These are phyloP conservation scores for Polypedilum pembai DNA, from an alignment of 1,140 invertebrate species.

Conservation along the genomic window DNA sequence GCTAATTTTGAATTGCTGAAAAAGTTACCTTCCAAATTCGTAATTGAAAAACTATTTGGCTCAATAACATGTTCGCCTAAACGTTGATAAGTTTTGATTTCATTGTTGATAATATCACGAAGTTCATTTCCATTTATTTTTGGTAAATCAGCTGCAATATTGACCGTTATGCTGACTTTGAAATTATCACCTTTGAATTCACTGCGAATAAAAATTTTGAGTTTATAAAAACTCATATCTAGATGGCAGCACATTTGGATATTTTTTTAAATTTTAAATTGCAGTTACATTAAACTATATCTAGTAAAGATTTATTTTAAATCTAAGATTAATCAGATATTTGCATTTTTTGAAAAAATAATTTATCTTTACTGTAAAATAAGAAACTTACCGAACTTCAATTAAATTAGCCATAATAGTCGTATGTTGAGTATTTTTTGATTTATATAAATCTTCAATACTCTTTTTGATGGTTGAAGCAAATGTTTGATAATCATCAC, in stretches of 20 bases:
- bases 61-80: neutral
- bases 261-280: neutral
- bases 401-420: neutral
- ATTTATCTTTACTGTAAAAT: no score
- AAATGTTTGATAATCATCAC: neutral
- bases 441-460: neutral
- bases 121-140: slow-evolving; percentile 8
- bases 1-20: no score
- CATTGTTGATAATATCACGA: neutral
- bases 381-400: neutral
- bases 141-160: neutral
- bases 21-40: neutral
- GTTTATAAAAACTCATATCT: neutral
- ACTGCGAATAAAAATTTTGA: neutral
- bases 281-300: no score
- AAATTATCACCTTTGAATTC: neutral
- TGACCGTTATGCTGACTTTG: neutral
- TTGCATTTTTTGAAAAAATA: no score
- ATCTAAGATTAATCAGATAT: no score
- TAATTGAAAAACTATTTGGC: neutral
- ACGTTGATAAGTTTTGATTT: neutral
- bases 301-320: no score
- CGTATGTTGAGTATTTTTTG: neutral
- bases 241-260: neutral
- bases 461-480: neutral